These are phyloP conservation scores for Chamaetylas fuelleborni DNA, from an alignment of 2,113 vertebrate species.

Conservation along the genomic window DNA sequence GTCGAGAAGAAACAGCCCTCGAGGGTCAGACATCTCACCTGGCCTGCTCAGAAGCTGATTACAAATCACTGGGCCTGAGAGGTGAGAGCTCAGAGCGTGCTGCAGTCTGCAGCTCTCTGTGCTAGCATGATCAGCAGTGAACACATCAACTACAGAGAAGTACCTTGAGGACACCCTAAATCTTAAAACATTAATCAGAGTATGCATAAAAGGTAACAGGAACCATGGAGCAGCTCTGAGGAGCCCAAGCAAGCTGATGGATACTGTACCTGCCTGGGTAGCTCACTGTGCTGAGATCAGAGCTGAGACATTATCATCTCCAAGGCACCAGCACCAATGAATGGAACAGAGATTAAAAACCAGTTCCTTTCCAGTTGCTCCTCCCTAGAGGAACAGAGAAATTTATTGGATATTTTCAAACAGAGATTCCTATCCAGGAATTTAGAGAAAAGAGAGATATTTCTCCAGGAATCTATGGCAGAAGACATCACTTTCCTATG, in stretches of 20 bases:
- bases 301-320: not conserved
- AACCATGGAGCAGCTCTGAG: not conserved
- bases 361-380: slow-evolving; percentile 1
- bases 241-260: slow-evolving; percentile 42
- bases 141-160: not conserved
- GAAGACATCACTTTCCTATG: not conserved
- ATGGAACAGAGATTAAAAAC: slow-evolving; percentile 34
- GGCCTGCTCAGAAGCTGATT: slow-evolving; percentile 52
- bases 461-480: not conserved
- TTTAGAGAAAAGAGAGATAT: not conserved
- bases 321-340: slow-evolving; percentile 1
- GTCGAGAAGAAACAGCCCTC: slow-evolving; percentile 10
- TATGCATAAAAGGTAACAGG: slow-evolving; percentile 38
- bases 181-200: slow-evolving; percentile 33
- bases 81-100: not conserved
- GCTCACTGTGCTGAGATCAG: slow-evolving; percentile 1
- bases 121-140: not conserved
- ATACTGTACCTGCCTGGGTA: not conserved
- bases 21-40: slow-evolving; percentile 8
- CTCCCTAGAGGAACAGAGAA: not conserved
- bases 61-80: slow-evolving; percentile 31
- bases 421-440: slow-evolving; percentile 21
- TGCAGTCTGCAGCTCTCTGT: not conserved
- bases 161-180: slow-evolving; percentile 39
- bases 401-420: slow-evolving; percentile 52